Percentiles rank a stretch among this genome's conserved stretches.
These are phyloP conservation scores for Dendroctonus valens DNA, from an alignment of 1,140 invertebrate species.

Conservation along the genomic window DNA sequence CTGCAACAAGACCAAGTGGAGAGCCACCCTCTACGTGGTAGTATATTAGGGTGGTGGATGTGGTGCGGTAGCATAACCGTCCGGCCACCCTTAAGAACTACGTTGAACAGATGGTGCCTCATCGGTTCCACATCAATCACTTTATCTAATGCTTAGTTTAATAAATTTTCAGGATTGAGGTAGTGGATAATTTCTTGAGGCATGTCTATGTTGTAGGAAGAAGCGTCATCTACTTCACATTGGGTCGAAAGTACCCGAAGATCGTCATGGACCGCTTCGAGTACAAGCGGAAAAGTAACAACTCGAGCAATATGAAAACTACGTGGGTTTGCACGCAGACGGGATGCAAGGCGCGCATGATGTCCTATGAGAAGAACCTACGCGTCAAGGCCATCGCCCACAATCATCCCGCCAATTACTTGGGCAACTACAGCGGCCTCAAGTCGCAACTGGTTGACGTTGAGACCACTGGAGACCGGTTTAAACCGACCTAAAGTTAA, in stretches of 20 bases:
- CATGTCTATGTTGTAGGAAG: neutral
- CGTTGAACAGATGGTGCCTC: too few relatives aligned
- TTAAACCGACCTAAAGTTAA: too few relatives aligned
- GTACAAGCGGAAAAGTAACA: constrained; percentile 25
- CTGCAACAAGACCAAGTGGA: constrained; percentile 35
- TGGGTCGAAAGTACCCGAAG: constrained; percentile 35
- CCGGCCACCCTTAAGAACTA: constrained; percentile 5
- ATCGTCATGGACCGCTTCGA: constrained; percentile 35
- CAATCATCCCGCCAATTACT: constrained; percentile 13
- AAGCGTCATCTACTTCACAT: constrained; percentile 30
- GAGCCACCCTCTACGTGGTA: constrained; percentile 26
- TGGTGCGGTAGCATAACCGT: constrained; percentile 29
- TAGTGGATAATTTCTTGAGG: too few relatives aligned
- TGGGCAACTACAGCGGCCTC: constrained; percentile 6
- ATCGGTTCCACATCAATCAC: too few relatives aligned
- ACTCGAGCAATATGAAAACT: constrained; percentile 11
- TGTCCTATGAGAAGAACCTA: constrained; percentile 13
- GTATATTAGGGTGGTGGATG: constrained; percentile 22
- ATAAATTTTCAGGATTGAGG: too few relatives aligned
- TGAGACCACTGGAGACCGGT: neutral
- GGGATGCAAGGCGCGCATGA: constrained; percentile 22
- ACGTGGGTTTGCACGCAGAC: constrained; percentile 19
- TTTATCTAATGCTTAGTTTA: too few relatives aligned
- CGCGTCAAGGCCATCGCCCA: constrained; percentile 14
- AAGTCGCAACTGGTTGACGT: constrained; percentile 15